Base-by-base conservation (phyloP, 2,797 vertebrate species). In the Todus mexicanus region DNA sequence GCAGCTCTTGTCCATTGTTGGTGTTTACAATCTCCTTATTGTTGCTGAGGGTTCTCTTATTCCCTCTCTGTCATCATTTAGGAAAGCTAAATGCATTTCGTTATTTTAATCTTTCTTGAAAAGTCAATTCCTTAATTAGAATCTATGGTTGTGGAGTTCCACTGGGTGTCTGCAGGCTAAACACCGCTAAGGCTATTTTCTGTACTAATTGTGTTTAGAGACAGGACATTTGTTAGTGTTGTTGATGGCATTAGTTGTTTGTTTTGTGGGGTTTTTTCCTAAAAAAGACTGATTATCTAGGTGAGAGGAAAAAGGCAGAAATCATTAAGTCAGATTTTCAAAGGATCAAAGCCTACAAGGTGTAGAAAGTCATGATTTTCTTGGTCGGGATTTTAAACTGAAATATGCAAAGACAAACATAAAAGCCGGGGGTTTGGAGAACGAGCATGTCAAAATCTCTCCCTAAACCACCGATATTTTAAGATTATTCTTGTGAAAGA, bases 111-210 rank as follows among this genome's bases (percentile, higher is more conserved):
- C 84, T 91, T 95, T 94, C 92, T 85, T 91, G 76, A 96, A 93
- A 96, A 96, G 89, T 96, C 96, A 95, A 86, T 95, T 60, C 77
- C 87, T 95, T 96, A 96, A 96, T 96, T 95, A 93, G 87, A 94
- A 95, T 95, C 92, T 95, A 91, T 81, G 76, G 64, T 51, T 76
- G 70, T 61, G 20, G 82, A 93, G 87, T 93, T 93, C 63, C 73
- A 91, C 51, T 12, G 56, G 51, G 51, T 92, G 73, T 93, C 92
- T 50, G 45, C 79, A 95, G 92, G 87, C 91, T 94, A 88, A 92
- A 94, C 47, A 81, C 51, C 48, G 68, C 79, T 72, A 54, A 84
- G 79, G 84, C 87, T 84, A 42, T 91, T 94, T 95, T 91, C 84
- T 87, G n/a, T 92, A 84, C 66, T 96, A 93, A 92, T 86, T 95